phyloP scores from a whole-genome alignment of 1,140 invertebrate species.

The Colletes latitarsis region DNA sequence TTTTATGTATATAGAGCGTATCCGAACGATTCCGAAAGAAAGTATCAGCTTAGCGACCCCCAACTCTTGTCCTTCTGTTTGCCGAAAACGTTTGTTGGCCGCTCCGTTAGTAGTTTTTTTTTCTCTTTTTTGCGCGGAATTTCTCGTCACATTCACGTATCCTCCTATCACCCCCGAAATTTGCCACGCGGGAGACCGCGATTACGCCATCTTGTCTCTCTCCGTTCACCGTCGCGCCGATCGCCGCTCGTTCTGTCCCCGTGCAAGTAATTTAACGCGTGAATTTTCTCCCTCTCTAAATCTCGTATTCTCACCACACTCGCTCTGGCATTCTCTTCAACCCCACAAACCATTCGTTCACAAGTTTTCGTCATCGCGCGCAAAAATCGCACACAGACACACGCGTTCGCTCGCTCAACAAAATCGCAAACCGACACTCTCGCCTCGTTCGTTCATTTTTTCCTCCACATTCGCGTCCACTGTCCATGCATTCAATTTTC shows the following conservation, averaged over 20 bases:
- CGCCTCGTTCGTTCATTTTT: slow-evolving; percentile 19
- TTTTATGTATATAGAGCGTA: neutral
- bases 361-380: neutral
- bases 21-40: slow-evolving; percentile 61
- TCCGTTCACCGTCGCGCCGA: slow-evolving; percentile 54
- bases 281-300: slow-evolving; percentile 70
- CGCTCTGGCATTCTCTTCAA: slow-evolving; percentile 31
- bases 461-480: slow-evolving; percentile 19
- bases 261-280: slow-evolving; percentile 77
- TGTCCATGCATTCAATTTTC: slow-evolving; percentile 24
- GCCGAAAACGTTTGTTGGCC: slow-evolving; percentile 2
- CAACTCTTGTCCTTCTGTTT: neutral
- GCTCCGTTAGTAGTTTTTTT: neutral
- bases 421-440: slow-evolving; percentile 22
- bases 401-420: neutral
- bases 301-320: slow-evolving; percentile 41
- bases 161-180: neutral
- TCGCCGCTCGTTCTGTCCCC: slow-evolving; percentile 60
- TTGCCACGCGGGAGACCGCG: neutral
- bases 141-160: slow-evolving; percentile 27
- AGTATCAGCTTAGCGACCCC: slow-evolving; percentile 23
- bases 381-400: neutral
- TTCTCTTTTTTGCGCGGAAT: slow-evolving; percentile 49
- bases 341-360: no score
- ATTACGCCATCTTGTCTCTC: slow-evolving; percentile 8